phyloP scores from a whole-genome alignment of 2,888 invertebrate species.

The Brachynemurus nebulosus region DNA sequence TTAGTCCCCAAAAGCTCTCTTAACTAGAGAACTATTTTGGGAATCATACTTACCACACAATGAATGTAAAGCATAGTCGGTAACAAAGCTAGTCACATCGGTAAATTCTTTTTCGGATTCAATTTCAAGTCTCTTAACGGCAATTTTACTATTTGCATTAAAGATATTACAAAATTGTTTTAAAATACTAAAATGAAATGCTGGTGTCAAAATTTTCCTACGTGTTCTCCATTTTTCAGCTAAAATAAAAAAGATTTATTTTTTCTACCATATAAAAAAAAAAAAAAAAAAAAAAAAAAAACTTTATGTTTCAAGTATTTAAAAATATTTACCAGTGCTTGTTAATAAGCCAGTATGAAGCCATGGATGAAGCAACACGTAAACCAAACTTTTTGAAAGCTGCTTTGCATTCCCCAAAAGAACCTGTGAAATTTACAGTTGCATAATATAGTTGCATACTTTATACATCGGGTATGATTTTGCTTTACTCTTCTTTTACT shows the following conservation, averaged over 20 bases:
- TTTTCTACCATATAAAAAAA: not conserved
- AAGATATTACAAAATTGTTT: slow-evolving; percentile 29
- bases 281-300: not conserved
- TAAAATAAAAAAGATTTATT: slow-evolving; percentile 17
- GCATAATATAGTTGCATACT: too few relatives aligned
- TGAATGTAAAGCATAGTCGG: slow-evolving; percentile 36
- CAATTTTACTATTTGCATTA: slow-evolving; percentile 26
- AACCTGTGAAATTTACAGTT: too few relatives aligned
- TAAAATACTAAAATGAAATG: slow-evolving; percentile 34
- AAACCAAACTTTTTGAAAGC: not conserved
- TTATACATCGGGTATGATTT: too few relatives aligned
- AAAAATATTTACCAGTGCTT: not conserved
- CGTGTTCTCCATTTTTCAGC: slow-evolving; percentile 32
- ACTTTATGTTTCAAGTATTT: too few relatives aligned
- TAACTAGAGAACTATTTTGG: too few relatives aligned
- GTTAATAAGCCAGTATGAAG: slow-evolving; percentile 2
- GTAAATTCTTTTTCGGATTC: slow-evolving; percentile 22
- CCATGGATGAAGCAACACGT: not conserved
- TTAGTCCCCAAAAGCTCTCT: too few relatives aligned
- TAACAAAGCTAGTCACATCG: slow-evolving; percentile 35
- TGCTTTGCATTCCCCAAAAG: not conserved
- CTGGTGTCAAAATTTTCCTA: slow-evolving; percentile 33
- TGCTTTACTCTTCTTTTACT: too few relatives aligned
- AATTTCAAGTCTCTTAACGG: slow-evolving; percentile 26
- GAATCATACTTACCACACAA: slow-evolving; percentile 38